These are phyloP conservation scores for Xanthorhoe spadicearia DNA, from an alignment of 2,888 invertebrate genomes.

Conservation along the genomic window DNA sequence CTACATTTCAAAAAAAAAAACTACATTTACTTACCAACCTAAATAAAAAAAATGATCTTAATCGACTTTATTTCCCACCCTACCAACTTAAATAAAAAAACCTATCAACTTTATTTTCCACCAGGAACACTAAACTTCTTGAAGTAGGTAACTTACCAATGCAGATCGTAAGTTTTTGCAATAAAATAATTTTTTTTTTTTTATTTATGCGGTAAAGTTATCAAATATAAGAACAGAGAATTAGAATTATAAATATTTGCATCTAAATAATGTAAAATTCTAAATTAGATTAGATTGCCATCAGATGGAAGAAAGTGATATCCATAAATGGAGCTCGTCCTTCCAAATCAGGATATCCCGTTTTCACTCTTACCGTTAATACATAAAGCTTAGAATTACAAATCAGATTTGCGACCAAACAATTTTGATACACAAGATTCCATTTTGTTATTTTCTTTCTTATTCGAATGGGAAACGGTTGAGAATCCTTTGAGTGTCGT, in stretches of 20 bases:
- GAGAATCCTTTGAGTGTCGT: slow-evolving; percentile 15
- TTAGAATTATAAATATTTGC: not conserved
- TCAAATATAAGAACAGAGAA: not conserved
- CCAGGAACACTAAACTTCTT: no score
- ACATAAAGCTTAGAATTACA: slow-evolving; percentile 19
- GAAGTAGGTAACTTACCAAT: no score
- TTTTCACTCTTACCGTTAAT: slow-evolving; percentile 2
- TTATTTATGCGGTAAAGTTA: no score
- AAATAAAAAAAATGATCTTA: no score
- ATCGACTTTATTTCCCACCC: no score
- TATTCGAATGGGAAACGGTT: slow-evolving; percentile 3
- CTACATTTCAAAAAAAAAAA: no score
- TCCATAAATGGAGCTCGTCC: slow-evolving; percentile 14
- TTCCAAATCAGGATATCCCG: slow-evolving; percentile 17
- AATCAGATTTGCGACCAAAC: slow-evolving; percentile 1
- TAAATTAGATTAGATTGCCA: not conserved
- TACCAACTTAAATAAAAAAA: no score
- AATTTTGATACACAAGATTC: not conserved
- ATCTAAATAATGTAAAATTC: not conserved
- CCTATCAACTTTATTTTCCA: no score
- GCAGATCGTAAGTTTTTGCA: no score
- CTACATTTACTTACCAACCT: no score
- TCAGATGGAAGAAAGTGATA: slow-evolving; percentile 21
- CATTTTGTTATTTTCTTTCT: not conserved
- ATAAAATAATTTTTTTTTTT: no score